These are phyloP conservation scores for Rynchops niger DNA, from an alignment of 2,113 vertebrate species.

Conservation along the genomic window DNA sequence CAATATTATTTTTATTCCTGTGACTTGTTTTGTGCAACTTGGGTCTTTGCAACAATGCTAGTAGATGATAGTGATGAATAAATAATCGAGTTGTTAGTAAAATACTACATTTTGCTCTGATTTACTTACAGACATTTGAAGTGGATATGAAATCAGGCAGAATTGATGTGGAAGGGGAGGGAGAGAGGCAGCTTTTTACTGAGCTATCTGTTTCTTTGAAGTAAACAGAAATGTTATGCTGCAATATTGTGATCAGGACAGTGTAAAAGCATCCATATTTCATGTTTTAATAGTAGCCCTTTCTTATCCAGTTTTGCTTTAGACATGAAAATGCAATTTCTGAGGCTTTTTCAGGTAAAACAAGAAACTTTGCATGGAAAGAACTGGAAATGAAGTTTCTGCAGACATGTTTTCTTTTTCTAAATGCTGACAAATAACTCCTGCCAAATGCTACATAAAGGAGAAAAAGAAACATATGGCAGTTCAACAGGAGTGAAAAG, in stretches of 20 bases:
- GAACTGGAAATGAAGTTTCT: conserved; percentile 33
- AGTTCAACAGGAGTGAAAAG: conserved; percentile 63
- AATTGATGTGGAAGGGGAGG: background rate
- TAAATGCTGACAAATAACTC: conserved; percentile 58
- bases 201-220: conserved; percentile 13
- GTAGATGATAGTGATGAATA: conserved; percentile 16
- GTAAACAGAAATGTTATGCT: background rate
- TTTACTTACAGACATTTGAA: conserved; percentile 38
- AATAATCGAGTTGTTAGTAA: conserved; percentile 20
- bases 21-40: background rate
- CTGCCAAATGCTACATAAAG: conserved; percentile 60
- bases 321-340: background rate
- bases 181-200: conserved; percentile 4
- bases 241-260: background rate
- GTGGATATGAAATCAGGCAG: background rate
- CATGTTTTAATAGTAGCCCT: background rate
- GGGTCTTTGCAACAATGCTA: background rate
- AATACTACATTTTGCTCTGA: conserved; percentile 9
- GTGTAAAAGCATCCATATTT: background rate
- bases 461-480: conserved; percentile 68
- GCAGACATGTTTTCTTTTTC: conserved; percentile 40
- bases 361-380: background rate
- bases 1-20: background rate
- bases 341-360: background rate
- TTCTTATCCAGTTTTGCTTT: background rate